Conservation (phyloP, 2,113 vertebrate genomes). For the Osmerus mordax region DNA sequence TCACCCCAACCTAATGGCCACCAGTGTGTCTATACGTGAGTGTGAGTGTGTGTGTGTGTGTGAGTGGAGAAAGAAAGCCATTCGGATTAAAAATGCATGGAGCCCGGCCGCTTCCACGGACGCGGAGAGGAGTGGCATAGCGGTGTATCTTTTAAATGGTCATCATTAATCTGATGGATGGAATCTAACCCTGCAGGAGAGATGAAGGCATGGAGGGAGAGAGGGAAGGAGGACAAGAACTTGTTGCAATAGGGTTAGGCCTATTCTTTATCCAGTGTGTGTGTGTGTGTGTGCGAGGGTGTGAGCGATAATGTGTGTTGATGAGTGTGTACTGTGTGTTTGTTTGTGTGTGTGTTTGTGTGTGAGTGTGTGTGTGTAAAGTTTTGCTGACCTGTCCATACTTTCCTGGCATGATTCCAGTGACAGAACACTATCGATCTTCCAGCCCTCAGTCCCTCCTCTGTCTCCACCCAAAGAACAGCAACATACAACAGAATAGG, state of each 20-base stretch:
- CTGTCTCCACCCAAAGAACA: background rate
- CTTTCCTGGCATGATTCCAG: background rate
- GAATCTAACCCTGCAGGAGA: slow-evolving; percentile 24
- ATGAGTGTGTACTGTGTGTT: background rate
- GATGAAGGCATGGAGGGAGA: background rate
- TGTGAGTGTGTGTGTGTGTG: slow-evolving; percentile 25
- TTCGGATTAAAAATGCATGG: slow-evolving; percentile 66
- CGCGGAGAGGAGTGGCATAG: slow-evolving; percentile 28
- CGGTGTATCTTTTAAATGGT: slow-evolving; percentile 54
- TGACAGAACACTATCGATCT: background rate
- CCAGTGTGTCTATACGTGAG: background rate
- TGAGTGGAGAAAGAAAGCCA: slow-evolving; percentile 34
- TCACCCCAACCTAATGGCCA: too few species aligned
- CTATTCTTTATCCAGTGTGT: slow-evolving; percentile 16
- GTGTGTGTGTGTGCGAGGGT: background rate
- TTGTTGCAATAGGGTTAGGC: background rate
- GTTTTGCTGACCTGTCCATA: slow-evolving; percentile 2
- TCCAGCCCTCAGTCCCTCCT: background rate
- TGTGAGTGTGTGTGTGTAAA: background rate
- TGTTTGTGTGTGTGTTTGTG: background rate
- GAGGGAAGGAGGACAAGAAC: slow-evolving; percentile 3
- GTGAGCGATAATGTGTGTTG: background rate
- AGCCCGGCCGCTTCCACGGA: background rate
- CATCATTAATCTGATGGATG: slow-evolving; percentile 61
- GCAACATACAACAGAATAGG: background rate